Base-by-base conservation (phyloP, 2,797 vertebrate genomes). In the Leucoraja ocellata region DNA sequence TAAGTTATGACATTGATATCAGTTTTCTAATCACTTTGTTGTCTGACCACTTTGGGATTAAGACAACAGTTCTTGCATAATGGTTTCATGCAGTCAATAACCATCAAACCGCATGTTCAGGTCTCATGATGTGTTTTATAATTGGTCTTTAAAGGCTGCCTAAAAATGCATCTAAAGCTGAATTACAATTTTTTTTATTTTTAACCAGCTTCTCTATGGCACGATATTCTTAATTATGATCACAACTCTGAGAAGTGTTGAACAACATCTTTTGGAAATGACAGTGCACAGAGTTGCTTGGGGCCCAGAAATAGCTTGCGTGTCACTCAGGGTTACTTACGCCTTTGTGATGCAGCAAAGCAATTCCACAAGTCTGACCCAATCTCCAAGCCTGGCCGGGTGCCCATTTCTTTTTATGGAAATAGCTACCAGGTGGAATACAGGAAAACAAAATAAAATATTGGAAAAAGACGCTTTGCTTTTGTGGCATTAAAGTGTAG, bases 381-480 rank as follows among this genome's bases (percentile, higher is more conserved):
- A 36, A 68, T 68, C 84, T 68, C n/a, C 61, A n/a, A 23, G 61
- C n/a, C 36, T 88, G 32, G 61, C 16, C 16, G 4, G 65, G 28
- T 32, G 14, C 61, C 4, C 84, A 65, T 88, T 65, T 65, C 28
- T 88, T 88, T 88, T 88, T 65, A 88, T 88, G 61, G 61, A 88
- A 88, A 61, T 86, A 63, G 61, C 58, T 86, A 88, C 84, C n/a
- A 32, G 84, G 63, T 88, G 16, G n/a, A n/a, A 88, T 65, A 65
- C 32, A 88, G 84, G 84, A 65, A 32, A 88, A 88, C n/a, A 18
- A 65, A 88, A 88, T 32, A 88, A 88, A 65, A 88, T 88, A 88
- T 65, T 65, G 84, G 58, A 16, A 58, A 83, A 61, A 65, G 16
- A 65, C 16, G 14, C 9, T 65, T 63, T 65, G 28, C 61, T 88